Evolutionary conservation across 2,888 invertebrate species (phyloP), one percentile per base, ranked within the genome.

Genomic region (Oxytorus armatus): DNA sequence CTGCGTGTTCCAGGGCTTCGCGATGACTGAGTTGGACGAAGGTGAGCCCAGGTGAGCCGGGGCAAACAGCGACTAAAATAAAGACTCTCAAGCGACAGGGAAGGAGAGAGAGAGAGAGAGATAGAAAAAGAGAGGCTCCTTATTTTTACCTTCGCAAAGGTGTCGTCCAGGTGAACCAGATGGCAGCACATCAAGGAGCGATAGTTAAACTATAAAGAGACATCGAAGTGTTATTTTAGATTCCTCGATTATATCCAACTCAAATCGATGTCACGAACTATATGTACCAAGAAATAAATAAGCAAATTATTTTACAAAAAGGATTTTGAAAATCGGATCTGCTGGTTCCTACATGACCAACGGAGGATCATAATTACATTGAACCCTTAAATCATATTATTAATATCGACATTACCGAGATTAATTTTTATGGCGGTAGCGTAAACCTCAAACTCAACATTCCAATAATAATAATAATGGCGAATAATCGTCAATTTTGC

Each of bases 21-120:
- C 76, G 76, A 76, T 39, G 69, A 79, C 79, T 76, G 76, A 76
- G 59, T 25, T 29, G 51, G 59, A 53, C 49, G 63, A 55, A 66
- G 59, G 65, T 36, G 57, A 65, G 59, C 63, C 55, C 76, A 36
- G 59, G 44, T 61, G 73, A 74, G 74, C 47, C 42, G 72, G 73
- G 66, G 59, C 70, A 51, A 59, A 33, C 47, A 68, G 36, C 42
- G 65, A 79, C 44, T 53, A 65, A 65, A 76, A 72, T 66, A 11
- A 44, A 53, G 49, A 66, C 72, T 72, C 59, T 29, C 57, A 25
- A 23, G 57, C 47, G 55, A 57, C 51, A 16, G 18, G 29, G 49
- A 49, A 25, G 39, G 61, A 72, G 49, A 57, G 44, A 18, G 36
- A 14, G 44, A 44, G 49, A 59, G 18, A 55, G 39, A 21, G 8